Evolutionary conservation across 2,888 invertebrate genomes (phyloP), one percentile per base, ranked within the genome.

Genomic region (Emmelina monodactyla): DNA sequence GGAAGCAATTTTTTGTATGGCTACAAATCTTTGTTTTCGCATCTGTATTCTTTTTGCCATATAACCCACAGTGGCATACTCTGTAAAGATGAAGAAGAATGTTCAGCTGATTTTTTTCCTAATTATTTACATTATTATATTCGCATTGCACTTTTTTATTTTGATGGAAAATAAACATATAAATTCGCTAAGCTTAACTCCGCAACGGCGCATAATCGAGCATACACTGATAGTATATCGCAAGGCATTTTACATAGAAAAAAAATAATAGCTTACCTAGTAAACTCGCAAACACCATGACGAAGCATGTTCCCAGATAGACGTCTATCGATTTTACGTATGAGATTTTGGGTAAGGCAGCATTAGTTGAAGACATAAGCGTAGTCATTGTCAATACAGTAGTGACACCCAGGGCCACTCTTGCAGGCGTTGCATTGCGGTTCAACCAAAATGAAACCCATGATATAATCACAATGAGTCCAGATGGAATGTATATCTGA

Each of bases 251-350:
- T n/a, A n/a, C n/a, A n/a, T n/a, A n/a, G n/a, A n/a, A 25, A 7
- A 25, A 25, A 33, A 33, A 32, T 32, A 38, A 32, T 14, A 25
- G 35, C 41, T 88, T 86, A 93, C 94, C 94, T 82, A 97, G 83
- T 66, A 97, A 84, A 75, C 95, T 95, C 58, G 96, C 96, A 85
- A 97, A 97, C 67, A 97, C 97, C 96, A 97, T 97, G 70, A 97
- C 94, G 91, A 97, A 97, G 83, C 95, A 96, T 62, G 95, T 96
- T 62, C 95, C 95, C 81, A 96, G 83, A 82, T 95, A 97, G 57
- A 97, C 95, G 82, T 97, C 97, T 75, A 97, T 97, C 55, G 94
- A 94, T 79, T 97, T 97, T 76, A 97, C 94, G 82, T 97, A 97
- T 48, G 95, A 95, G 66, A 97, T 96, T 84, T 98, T 95, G 55